A percentile compares a stretch with the other conserved stretches of the same genome.
Conservation (phyloP, 2,888 invertebrate genomes). For the Microdon myrmicae region DNA sequence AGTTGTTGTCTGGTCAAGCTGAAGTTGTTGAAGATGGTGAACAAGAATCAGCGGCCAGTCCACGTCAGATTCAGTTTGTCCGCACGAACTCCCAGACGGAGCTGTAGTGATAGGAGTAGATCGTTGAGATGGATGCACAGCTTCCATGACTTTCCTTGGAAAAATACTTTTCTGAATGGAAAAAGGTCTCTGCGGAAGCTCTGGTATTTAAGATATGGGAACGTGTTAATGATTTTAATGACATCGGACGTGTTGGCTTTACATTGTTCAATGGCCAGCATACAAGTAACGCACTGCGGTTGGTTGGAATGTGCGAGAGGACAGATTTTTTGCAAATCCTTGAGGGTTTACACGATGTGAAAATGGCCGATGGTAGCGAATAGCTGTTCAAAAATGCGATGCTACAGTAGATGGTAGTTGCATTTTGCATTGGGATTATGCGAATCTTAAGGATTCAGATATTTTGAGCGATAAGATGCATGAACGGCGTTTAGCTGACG, state of each 20-base stretch:
- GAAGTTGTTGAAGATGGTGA: too few relatives aligned
- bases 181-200: slow-evolving; percentile 51
- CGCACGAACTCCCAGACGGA: slow-evolving; percentile 41
- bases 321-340: too few relatives aligned
- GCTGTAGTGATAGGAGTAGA: slow-evolving; percentile 24
- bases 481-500: too few relatives aligned
- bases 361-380: slow-evolving; percentile 2
- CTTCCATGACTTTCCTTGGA: slow-evolving; percentile 48
- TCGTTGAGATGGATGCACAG: neutral
- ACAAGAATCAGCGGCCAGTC: too few relatives aligned
- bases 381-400: slow-evolving; percentile 1
- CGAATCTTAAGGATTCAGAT: neutral
- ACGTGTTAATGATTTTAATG: slow-evolving; percentile 59
- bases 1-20: slow-evolving; percentile 5
- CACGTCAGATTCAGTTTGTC: slow-evolving; percentile 42
- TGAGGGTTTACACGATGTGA: slow-evolving; percentile 7
- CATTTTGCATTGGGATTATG: slow-evolving; percentile 3
- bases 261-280: slow-evolving; percentile 16
- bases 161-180: slow-evolving; percentile 52
- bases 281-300: too few relatives aligned
- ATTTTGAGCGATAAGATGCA: neutral
- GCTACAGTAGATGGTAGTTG: neutral
- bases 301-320: too few relatives aligned
- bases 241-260: slow-evolving; percentile 53
- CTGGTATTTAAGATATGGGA: slow-evolving; percentile 55